Conservation (phyloP, 92 coral and sea anemone species). For the Porites evermanni region DNA sequence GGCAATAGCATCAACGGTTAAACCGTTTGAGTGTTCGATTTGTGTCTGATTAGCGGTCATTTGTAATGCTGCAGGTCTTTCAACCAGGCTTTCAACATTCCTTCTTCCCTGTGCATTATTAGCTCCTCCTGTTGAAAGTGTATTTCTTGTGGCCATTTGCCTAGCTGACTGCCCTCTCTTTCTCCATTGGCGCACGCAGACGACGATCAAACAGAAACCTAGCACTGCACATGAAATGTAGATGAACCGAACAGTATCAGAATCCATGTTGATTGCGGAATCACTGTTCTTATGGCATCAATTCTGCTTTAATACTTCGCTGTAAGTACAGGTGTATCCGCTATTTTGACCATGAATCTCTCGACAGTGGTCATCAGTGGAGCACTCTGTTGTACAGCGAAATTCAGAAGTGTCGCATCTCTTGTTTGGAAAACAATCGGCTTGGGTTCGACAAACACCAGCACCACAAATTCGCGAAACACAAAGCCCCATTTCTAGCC, state of each 20-base stretch:
- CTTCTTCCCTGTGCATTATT: neutral
- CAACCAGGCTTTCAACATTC: neutral
- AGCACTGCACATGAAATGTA: neutral
- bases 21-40: neutral
- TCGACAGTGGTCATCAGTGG: neutral
- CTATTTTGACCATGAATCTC: neutral
- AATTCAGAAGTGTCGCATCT: neutral
- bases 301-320: neutral
- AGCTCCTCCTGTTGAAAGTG: neutral
- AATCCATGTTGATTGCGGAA: neutral
- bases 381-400: neutral
- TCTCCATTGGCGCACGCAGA: neutral
- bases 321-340: neutral
- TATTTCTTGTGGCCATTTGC: neutral
- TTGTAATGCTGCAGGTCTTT: neutral
- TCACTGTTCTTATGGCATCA: neutral
- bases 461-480: neutral
- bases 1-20: slow-evolving; percentile 10
- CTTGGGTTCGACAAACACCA: neutral
- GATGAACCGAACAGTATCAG: neutral
- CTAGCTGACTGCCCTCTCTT: neutral
- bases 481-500: neutral
- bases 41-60: neutral
- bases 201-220: neutral
- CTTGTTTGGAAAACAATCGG: neutral